phyloP scores from a whole-genome alignment of 1,140 invertebrate species.

The Fopius arisanus region DNA sequence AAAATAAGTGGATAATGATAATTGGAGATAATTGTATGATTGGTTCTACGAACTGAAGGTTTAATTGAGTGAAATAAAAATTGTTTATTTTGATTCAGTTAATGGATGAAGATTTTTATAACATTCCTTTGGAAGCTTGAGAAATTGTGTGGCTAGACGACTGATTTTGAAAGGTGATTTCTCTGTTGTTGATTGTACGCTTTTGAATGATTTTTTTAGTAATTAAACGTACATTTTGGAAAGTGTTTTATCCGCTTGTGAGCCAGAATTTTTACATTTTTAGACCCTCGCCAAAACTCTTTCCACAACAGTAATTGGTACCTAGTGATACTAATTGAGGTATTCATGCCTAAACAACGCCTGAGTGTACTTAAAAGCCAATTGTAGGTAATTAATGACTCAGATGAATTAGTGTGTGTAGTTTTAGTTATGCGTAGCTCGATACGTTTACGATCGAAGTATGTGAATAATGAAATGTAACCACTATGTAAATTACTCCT shows the following conservation, averaged over 20 bases:
- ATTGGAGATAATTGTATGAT: too few species aligned
- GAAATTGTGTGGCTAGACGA: neutral
- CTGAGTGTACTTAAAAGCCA: neutral
- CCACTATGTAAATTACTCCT: neutral
- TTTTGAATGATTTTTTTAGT: neutral
- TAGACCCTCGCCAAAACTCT: neutral
- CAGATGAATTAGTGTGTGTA: neutral
- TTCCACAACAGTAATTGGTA: neutral
- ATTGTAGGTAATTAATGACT: neutral
- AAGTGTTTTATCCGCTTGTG: neutral
- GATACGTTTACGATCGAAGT: neutral
- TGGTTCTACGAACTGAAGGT: too few species aligned
- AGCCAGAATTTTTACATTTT: too few species aligned
- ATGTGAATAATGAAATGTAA: neutral
- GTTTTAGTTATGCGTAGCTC: neutral
- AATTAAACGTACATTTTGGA: neutral
- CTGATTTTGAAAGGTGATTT: neutral
- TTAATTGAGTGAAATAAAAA: neutral
- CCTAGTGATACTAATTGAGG: neutral
- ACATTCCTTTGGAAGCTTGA: neutral
- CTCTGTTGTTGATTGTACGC: neutral
- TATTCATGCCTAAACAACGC: neutral
- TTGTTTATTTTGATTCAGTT: neutral
- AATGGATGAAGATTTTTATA: neutral
- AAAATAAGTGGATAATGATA: too few species aligned